Evolutionary conservation across 1,140 invertebrate genomes (phyloP).

Genomic region (Macrobrachium rosenbergii): DNA sequence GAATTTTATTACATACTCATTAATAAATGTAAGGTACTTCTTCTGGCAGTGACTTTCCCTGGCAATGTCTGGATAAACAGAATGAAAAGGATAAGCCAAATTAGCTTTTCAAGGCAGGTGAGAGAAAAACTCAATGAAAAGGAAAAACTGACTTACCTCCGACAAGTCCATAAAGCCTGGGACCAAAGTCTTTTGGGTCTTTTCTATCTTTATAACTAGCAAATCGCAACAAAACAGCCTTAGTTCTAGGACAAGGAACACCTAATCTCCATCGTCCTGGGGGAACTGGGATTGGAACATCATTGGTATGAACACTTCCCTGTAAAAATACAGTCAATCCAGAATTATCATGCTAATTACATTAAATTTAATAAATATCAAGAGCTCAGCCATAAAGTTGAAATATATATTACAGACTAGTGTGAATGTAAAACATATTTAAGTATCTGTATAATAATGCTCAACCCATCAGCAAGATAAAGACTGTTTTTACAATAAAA

Average conservation of each 20-base stretch:
- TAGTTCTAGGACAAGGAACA: constrained; percentile 53
- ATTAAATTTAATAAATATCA: background rate
- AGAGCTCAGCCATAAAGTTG: too few species aligned
- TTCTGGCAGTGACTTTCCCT: too few species aligned
- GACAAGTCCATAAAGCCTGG: background rate
- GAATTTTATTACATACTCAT: too few species aligned
- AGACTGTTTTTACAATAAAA: too few species aligned
- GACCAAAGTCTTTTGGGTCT: constrained; percentile 20
- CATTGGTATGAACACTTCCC: constrained; percentile 34
- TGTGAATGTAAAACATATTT: too few species aligned
- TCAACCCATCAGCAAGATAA: too few species aligned
- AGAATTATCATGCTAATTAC: too few species aligned
- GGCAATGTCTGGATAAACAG: too few species aligned
- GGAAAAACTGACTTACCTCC: constrained; percentile 2
- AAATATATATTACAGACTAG: too few species aligned
- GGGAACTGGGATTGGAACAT: constrained; percentile 43
- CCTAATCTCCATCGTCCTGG: constrained; percentile 56
- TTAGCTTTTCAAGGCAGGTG: background rate
- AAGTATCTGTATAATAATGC: too few species aligned
- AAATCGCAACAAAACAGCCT: constrained; percentile 53
- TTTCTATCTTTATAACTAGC: constrained; percentile 53
- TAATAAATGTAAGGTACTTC: too few species aligned
- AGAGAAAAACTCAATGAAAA: background rate
- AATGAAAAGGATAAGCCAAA: background rate
- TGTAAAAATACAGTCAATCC: background rate